phyloP scores from a whole-genome alignment of 2,113 vertebrate genomes.

The Pogona vitticeps region DNA sequence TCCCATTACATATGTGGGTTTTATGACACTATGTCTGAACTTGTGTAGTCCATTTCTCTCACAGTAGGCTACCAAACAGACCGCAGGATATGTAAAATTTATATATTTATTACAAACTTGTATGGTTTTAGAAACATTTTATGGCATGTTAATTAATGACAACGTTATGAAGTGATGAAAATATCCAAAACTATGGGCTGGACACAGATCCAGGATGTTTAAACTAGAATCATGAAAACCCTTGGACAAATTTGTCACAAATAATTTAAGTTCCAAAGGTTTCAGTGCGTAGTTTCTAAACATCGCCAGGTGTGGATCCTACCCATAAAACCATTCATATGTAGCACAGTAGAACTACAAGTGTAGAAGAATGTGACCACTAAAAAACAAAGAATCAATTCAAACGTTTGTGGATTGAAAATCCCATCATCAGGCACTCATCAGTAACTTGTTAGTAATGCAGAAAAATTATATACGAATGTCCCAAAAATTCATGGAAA shows the following conservation, averaged over 20 bases:
- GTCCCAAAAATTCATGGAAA: too few relatives aligned
- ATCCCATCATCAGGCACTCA: too few relatives aligned
- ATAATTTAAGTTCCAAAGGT: neutral
- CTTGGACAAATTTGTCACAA: neutral
- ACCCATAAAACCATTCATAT: too few relatives aligned
- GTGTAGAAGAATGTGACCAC: too few relatives aligned
- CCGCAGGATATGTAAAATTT: constrained; percentile 37
- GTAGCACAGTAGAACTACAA: too few relatives aligned
- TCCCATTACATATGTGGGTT: constrained; percentile 37
- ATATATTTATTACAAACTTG: constrained; percentile 22
- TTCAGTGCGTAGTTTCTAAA: neutral
- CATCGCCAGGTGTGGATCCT: neutral
- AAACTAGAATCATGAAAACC: neutral
- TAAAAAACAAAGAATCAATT: too few relatives aligned
- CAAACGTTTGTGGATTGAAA: too few relatives aligned
- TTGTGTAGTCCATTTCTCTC: constrained; percentile 40
- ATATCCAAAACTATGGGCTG: neutral
- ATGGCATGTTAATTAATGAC: neutral
- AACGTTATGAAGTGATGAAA: neutral
- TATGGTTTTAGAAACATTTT: constrained; percentile 2
- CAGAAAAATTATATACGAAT: too few relatives aligned
- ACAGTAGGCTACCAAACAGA: constrained; percentile 29
- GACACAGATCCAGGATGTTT: neutral
- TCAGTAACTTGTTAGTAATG: too few relatives aligned
- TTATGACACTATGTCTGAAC: constrained; percentile 18